A percentile compares a stretch with the other conserved stretches of the same genome.
Conservation (phyloP, 2,888 invertebrate genomes). For the Drosophila lutescens region DNA sequence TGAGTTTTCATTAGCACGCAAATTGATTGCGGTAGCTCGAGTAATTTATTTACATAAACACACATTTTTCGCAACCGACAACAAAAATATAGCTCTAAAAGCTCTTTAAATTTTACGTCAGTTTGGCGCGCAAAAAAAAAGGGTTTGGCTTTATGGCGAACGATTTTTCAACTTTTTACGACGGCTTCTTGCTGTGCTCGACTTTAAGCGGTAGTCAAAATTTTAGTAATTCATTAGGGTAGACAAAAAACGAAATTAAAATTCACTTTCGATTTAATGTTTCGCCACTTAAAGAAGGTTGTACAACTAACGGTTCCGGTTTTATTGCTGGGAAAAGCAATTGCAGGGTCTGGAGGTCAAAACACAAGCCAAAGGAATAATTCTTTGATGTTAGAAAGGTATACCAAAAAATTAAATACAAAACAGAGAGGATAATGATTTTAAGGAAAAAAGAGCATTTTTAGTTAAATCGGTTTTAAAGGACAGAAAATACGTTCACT, state of each 20-base stretch:
- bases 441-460: too few relatives aligned
- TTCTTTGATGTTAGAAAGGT: not conserved
- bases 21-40: constrained; percentile 52
- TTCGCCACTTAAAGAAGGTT: not conserved
- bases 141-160: constrained; percentile 25
- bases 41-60: constrained; percentile 39
- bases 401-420: not conserved
- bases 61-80: constrained; percentile 11
- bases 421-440: too few relatives aligned
- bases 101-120: constrained; percentile 3
- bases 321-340: not conserved
- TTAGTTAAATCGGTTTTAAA: too few relatives aligned
- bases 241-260: constrained; percentile 17
- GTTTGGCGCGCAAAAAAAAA: constrained; percentile 3
- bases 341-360: not conserved
- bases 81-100: constrained; percentile 18
- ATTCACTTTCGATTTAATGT: constrained; percentile 25
- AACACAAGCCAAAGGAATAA: not conserved
- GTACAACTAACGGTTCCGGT: not conserved
- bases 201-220: constrained; percentile 15
- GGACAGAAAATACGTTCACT: too few relatives aligned
- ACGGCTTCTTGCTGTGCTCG: not conserved
- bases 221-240: constrained; percentile 20
- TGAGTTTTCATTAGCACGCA: constrained; percentile 56
- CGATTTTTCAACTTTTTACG: constrained; percentile 28